Evolutionary conservation across 1,140 invertebrate genomes (phyloP).

Genomic region (Cotesia vestalis): DNA sequence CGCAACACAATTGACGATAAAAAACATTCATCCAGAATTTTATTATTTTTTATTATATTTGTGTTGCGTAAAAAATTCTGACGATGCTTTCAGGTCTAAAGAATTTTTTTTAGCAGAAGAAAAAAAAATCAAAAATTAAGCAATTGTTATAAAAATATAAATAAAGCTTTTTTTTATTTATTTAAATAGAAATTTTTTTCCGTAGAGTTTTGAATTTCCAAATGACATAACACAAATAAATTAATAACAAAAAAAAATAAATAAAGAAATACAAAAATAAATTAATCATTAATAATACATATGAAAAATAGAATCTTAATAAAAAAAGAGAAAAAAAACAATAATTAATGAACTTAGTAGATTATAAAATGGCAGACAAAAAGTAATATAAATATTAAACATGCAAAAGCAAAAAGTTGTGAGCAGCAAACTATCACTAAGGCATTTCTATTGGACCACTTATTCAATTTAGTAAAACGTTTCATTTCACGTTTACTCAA

Average conservation of each 20-base stretch:
- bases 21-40: background rate
- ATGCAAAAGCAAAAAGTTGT: constrained; percentile 56
- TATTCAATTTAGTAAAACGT: constrained; percentile 50
- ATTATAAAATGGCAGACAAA: constrained; percentile 49
- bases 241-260: constrained; percentile 31
- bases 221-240: constrained; percentile 8
- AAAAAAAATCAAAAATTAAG: no score
- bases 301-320: constrained; percentile 23
- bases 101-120: no score
- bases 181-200: background rate
- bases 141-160: no score
- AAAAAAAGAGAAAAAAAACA: no score
- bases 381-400: constrained; percentile 50
- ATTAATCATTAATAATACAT: constrained; percentile 12
- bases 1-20: background rate
- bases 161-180: no score
- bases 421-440: constrained; percentile 50
- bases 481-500: constrained; percentile 49
- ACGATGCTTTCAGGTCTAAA: no score
- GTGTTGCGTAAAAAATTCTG: no score
- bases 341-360: no score
- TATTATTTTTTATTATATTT: no score
- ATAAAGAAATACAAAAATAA: constrained; percentile 24
- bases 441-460: constrained; percentile 51
- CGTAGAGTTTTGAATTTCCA: background rate